These are phyloP conservation scores for Papilio demoleus DNA, from an alignment of 2,888 invertebrate genomes.

Conservation along the genomic window DNA sequence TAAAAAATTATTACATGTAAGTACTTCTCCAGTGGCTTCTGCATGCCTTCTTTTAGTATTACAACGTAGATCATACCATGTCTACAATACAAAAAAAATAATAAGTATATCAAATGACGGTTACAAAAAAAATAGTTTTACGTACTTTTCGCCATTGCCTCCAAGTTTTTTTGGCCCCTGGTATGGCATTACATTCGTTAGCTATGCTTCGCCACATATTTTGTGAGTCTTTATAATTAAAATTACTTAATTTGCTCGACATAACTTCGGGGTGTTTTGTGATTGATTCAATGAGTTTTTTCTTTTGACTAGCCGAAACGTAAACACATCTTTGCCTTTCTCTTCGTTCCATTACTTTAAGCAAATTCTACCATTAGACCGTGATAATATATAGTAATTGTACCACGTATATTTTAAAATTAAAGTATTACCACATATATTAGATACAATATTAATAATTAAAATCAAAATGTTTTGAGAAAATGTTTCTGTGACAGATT, in stretches of 20 bases:
- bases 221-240: constrained; percentile 67
- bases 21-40: constrained; percentile 57
- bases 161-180: constrained; percentile 76
- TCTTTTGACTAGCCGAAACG: constrained; percentile 68
- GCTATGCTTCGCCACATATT: constrained; percentile 70
- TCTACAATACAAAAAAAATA: constrained; percentile 56
- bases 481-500: too few relatives aligned
- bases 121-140: constrained; percentile 12
- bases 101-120: background rate
- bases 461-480: too few relatives aligned
- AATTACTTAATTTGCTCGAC: constrained; percentile 64
- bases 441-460: too few relatives aligned
- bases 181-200: constrained; percentile 69
- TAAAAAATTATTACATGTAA: constrained; percentile 56
- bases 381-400: background rate
- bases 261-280: constrained; percentile 69
- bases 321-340: constrained; percentile 63
- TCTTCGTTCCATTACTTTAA: constrained; percentile 59
- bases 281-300: constrained; percentile 69
- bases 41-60: constrained; percentile 66
- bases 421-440: too few relatives aligned
- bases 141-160: constrained; percentile 75
- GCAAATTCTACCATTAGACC: background rate
- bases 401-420: too few relatives aligned
- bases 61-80: constrained; percentile 74